phyloP scores from a whole-genome alignment of 2,888 invertebrate genomes.

The Hipparchia semele region DNA sequence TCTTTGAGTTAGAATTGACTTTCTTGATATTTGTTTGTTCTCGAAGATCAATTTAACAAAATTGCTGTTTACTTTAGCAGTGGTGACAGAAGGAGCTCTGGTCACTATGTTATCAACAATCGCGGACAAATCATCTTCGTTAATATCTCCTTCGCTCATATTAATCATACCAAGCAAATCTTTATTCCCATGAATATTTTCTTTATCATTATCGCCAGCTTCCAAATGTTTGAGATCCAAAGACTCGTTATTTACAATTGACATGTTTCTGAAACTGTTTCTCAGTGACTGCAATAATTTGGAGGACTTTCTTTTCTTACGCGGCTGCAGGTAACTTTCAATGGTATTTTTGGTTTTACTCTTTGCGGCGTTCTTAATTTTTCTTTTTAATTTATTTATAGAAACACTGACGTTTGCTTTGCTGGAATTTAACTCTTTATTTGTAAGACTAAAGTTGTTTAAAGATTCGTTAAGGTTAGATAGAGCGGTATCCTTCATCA shows the following conservation, averaged over 20 bases:
- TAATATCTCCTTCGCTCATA: constrained; percentile 48
- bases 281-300: constrained; percentile 50
- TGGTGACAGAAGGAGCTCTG: constrained; percentile 55
- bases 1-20: constrained; percentile 50
- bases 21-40: constrained; percentile 44
- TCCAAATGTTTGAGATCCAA: constrained; percentile 22
- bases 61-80: constrained; percentile 63
- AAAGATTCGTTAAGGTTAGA: constrained; percentile 55
- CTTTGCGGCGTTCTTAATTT: constrained; percentile 57
- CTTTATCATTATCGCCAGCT: constrained; percentile 40
- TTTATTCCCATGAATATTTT: constrained; percentile 45
- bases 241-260: constrained; percentile 44
- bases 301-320: constrained; percentile 58
- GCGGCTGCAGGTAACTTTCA: constrained; percentile 63
- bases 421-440: constrained; percentile 52
- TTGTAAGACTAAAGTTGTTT: constrained; percentile 51
- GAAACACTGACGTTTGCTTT: constrained; percentile 65
- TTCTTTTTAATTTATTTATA: constrained; percentile 70
- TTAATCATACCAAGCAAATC: constrained; percentile 58
- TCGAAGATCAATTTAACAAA: constrained; percentile 65
- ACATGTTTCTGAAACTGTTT: constrained; percentile 57
- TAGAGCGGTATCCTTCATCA: constrained; percentile 45
- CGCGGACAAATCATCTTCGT: constrained; percentile 64
- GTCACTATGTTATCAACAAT: constrained; percentile 69
- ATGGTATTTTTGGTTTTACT: constrained; percentile 66